Evolutionary conservation across 2,797 vertebrate species (phyloP), one percentile per base, ranked within the genome.

Genomic region (Urosaurus nigricauda): DNA sequence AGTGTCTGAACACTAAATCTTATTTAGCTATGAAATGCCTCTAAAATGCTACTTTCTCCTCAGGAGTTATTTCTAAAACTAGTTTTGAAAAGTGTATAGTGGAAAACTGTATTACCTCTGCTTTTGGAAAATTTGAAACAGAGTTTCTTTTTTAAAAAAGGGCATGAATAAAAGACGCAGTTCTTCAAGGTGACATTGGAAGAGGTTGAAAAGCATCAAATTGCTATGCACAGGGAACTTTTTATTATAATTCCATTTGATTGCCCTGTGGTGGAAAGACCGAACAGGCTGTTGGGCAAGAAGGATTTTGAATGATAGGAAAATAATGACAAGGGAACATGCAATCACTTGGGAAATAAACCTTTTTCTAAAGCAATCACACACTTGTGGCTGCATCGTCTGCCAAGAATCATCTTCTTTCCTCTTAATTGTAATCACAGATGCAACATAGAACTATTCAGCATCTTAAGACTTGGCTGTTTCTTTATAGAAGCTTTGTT

Each of bases 101-200:
- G 78, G 77, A 87, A 86, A 92, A 80, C 73, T 63, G 35, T 53
- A 80, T 85, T 84, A 32, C 65, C 32, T 68, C 79, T 91, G 78
- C 79, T 93, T 91, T 90, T 86, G 90, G 88, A 40, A 80, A 85
- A 87, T 90, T 88, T 29, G 63, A 90, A 94, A 94, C 88, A 3
- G 37, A 51, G 8, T 11, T 51, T 11, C 9, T 51, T 51, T 51
- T 51, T 51, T 11, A 3, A 3, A 43, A n/a, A 51, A 51, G 47
- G 47, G 47, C 47, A 51, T 51, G 47, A 51, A 51, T 51, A 51
- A 51, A 51, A 51, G 47, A 47, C 26, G 11, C 11, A 68, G 89
- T 87, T 90, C 84, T 89, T 88, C 87, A 92, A 94, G 89, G 93
- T 94, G 88, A 93, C 91, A 87, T 93, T 86, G 77, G 40, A 86